Percentiles rank a stretch among this genome's conserved stretches.
phyloP scores from a whole-genome alignment of 2,113 vertebrate genomes.

The Corythornis cristatus region DNA sequence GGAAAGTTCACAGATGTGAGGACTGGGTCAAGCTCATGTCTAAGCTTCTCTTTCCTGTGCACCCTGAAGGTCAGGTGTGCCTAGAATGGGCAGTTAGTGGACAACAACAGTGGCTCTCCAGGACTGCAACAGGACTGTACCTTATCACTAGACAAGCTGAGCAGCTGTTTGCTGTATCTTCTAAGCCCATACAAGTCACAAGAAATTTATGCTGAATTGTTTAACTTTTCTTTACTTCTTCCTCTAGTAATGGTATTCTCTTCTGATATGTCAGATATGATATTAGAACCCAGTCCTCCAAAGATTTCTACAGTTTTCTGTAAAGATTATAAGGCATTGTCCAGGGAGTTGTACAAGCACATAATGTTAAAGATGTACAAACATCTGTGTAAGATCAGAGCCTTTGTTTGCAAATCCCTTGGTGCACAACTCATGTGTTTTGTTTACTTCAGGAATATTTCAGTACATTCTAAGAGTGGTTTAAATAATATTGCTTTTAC shows the following conservation, averaged over 20 bases:
- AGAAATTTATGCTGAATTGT: background rate
- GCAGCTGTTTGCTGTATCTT: fast-evolving
- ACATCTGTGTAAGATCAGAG: background rate
- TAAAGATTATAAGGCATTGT: background rate
- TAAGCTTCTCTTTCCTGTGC: background rate
- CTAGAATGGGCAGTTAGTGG: background rate
- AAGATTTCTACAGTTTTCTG: background rate
- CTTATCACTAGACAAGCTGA: background rate
- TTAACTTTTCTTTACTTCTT: background rate
- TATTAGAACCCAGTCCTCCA: background rate
- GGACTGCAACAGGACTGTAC: background rate
- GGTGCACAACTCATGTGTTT: background rate
- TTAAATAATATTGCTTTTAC: background rate
- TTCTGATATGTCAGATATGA: background rate
- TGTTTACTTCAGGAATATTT: background rate
- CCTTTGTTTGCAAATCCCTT: background rate
- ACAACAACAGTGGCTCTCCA: fast-evolving
- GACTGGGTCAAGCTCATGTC: fast-evolving
- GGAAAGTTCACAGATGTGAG: background rate
- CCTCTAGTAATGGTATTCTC: background rate
- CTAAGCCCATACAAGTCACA: background rate
- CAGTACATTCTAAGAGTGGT: background rate
- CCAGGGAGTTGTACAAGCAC: background rate
- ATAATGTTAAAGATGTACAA: background rate
- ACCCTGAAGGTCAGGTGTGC: background rate